phyloP scores from a whole-genome alignment of 2,113 vertebrate genomes.

The Camelus dromedarius region DNA sequence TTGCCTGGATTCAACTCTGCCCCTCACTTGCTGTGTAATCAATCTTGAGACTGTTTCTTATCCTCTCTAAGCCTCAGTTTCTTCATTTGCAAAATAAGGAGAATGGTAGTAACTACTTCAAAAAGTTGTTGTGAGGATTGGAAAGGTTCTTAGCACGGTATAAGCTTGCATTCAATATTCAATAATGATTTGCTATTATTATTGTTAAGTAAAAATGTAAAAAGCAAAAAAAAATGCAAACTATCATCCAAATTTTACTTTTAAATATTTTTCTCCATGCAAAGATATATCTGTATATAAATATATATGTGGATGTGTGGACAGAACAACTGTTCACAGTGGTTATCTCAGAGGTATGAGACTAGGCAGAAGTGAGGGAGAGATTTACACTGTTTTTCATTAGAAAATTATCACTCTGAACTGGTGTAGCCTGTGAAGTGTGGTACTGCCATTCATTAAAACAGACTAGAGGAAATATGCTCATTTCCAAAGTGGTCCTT shows the following conservation, averaged over 20 bases:
- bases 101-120: not conserved
- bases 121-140: not conserved
- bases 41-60: too few species aligned
- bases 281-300: not conserved
- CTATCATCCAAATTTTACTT: not conserved
- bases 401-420: slow-evolving; percentile 83
- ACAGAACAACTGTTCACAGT: not conserved
- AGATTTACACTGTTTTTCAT: slow-evolving; percentile 79
- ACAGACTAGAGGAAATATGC: not conserved
- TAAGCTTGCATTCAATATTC: not conserved
- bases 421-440: not conserved
- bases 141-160: not conserved
- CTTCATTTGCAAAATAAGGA: not conserved
- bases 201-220: not conserved
- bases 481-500: slow-evolving; percentile 8
- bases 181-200: not conserved
- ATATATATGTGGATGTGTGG: not conserved
- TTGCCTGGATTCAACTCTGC: not conserved
- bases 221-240: not conserved
- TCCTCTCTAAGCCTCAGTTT: not conserved
- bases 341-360: not conserved
- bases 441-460: slow-evolving; percentile 5
- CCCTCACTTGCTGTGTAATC: not conserved
- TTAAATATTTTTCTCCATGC: not conserved
- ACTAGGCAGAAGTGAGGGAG: not conserved